Evolutionary conservation across 1,140 invertebrate species (phyloP).

Genomic region (Drosophila albomicans): DNA sequence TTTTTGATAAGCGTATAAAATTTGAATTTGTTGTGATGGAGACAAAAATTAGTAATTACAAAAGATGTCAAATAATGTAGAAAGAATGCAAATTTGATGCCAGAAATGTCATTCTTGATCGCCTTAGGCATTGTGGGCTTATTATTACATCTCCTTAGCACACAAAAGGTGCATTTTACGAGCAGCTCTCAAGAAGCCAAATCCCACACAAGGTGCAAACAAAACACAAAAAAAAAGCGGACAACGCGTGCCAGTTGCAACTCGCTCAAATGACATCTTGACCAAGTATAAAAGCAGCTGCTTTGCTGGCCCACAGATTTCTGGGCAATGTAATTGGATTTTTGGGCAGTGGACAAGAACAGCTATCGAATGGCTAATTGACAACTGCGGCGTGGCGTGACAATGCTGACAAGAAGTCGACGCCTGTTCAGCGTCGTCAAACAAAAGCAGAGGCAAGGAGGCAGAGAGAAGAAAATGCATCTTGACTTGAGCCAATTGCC

Average conservation of each 20-base stretch:
- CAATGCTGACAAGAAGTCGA: conserved; percentile 73
- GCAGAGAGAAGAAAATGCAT: conserved; percentile 49
- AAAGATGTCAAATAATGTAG: not conserved
- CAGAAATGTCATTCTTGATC: not conserved
- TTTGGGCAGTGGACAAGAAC: conserved; percentile 28
- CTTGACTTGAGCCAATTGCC: conserved; percentile 84
- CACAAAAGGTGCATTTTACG: conserved; percentile 26
- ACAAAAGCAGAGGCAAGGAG: not conserved
- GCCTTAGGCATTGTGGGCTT: conserved; percentile 35
- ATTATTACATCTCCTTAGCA: conserved; percentile 39
- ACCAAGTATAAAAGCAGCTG: conserved; percentile 45
- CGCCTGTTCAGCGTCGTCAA: conserved; percentile 27
- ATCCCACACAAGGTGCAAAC: conserved; percentile 51
- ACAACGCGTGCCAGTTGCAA: conserved; percentile 66
- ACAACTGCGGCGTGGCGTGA: conserved; percentile 57
- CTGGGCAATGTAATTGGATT: conserved; percentile 71
- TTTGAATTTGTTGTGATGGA: not conserved
- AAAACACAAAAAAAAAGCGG: not conserved
- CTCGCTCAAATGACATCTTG: conserved; percentile 17
- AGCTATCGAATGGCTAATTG: conserved; percentile 63
- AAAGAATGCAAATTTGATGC: not conserved
- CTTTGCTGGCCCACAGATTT: conserved; percentile 51
- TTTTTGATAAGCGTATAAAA: not conserved
- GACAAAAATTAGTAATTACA: not conserved
- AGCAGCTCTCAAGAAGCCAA: conserved; percentile 23